A percentile compares a stretch with the other conserved stretches of the same genome.
phyloP scores from a whole-genome alignment of 2,888 invertebrate genomes.

The Dromius quadrimaculatus region DNA sequence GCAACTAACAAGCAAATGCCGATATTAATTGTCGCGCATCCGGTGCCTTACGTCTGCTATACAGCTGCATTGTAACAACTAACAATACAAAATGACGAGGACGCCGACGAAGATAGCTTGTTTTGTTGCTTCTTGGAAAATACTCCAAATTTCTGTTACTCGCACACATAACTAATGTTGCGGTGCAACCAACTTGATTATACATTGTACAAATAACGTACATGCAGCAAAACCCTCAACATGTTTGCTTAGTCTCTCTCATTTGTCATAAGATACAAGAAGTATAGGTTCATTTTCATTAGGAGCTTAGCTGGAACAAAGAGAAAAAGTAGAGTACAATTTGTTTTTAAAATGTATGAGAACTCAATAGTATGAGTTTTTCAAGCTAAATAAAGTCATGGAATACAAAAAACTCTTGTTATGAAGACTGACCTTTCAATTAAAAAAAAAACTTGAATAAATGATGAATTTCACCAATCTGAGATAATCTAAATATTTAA shows the following conservation, averaged over 20 bases:
- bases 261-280: too few relatives aligned
- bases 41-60: not conserved
- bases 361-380: too few relatives aligned
- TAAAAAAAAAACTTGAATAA: too few relatives aligned
- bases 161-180: constrained; percentile 23
- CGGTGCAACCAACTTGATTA: constrained; percentile 18
- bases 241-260: not conserved
- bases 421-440: too few relatives aligned
- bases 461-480: too few relatives aligned
- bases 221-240: constrained; percentile 15
- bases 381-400: too few relatives aligned
- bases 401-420: too few relatives aligned
- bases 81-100: constrained; percentile 3
- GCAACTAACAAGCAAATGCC: constrained; percentile 13
- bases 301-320: too few relatives aligned
- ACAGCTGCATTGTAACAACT: constrained; percentile 21
- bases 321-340: too few relatives aligned
- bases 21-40: constrained; percentile 37
- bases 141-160: constrained; percentile 12
- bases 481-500: too few relatives aligned
- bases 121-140: constrained; percentile 23
- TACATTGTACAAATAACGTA: constrained; percentile 2
- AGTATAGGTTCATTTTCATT: too few relatives aligned
- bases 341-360: too few relatives aligned
- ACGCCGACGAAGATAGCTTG: constrained; percentile 12